Evolutionary conservation across 2,888 invertebrate genomes (phyloP), one percentile per base, ranked within the genome.

Genomic region (Dryomyza anilis): DNA sequence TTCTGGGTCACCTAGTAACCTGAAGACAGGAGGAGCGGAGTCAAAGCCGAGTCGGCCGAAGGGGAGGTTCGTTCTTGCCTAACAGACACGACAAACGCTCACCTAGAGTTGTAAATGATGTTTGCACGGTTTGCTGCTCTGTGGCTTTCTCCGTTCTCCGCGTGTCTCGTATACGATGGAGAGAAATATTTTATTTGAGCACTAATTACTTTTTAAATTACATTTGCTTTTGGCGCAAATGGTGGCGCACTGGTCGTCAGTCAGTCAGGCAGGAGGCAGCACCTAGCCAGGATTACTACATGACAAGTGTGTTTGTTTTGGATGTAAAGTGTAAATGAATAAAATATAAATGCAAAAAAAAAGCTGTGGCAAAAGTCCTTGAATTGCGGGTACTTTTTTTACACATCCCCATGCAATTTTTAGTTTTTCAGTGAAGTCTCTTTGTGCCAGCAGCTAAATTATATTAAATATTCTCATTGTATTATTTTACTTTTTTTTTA

Each of bases 1-100:
- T 59, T 59, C 70, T 78, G 76, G 77, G 77, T 77, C 78, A 77
- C 78, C 77, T 75, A 77, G 78, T 77, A 77, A 77, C 77, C 77
- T 70, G 78, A 64, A 76, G 78, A 73, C 72, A 75, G 68, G 71
- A 56, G 55, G n/a, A n/a, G n/a, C n/a, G n/a, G n/a, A n/a, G n/a
- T n/a, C n/a, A n/a, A n/a, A 56, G 27, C 46, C 55, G 7, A 43
- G 43, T 70, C 70, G n/a, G n/a, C n/a, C n/a, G n/a, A n/a, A n/a
- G n/a, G n/a, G n/a, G n/a, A n/a, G n/a, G n/a, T n/a, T n/a, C n/a
- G n/a, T n/a, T n/a, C n/a, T n/a, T n/a, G n/a, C n/a, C n/a, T n/a
- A n/a, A n/a, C n/a, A n/a, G n/a, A n/a, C n/a, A n/a, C n/a, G n/a
- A n/a, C n/a, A n/a, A n/a, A n/a, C n/a, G 10, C 5, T 19, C 39